Base-by-base conservation (phyloP, 2,888 invertebrate species). In the Apotomis betuletana region DNA sequence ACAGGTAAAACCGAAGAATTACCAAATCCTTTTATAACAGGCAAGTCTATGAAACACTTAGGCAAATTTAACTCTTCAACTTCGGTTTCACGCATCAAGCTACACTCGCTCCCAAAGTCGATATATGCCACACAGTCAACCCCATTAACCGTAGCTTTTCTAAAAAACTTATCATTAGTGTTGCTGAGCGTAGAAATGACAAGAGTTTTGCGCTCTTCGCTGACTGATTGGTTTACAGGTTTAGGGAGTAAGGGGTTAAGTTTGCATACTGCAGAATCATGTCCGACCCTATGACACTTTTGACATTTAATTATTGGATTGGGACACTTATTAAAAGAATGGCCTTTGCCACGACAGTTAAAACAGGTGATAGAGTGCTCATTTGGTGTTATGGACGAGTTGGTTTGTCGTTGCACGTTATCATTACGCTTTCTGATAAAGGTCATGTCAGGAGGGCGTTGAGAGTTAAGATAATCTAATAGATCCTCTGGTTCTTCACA, bases 271-370 rank as follows among this genome's bases (percentile, higher is more conserved):
- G 6, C 9, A 46, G 5, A 3, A 46, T 46, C 46, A 9, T 5
- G 78, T 79, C 46, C 73, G 0, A 73, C 13, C 10, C 51, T 60
- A 10, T 12, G 0, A 51, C 74, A 74, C n/a, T 64, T 63, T 10
- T 61, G 15, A 12, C 74, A 74, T 10, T 65, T 74, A 0, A 65
- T 57, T 4, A 74, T 13, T 0, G 71, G 68, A 1, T 65, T 69
- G 3, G 69, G 60, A 44, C 74, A 74, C 4, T 69, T 68, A 0
- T n/a, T 3, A n/a, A 13, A 71, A 0, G 58, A 3, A 52, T 74
- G 67, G 0, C 73, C 69, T 15, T 44, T 55, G n/a, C 8, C 4
- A 4, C 58, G 38, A 61, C 70, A 70, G 12, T 70, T 70, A 41
- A 59, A 74, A 51, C 67, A 68, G 6, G 46, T 13, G 15, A 13